A percentile compares a stretch with the other conserved stretches of the same genome.
These are phyloP conservation scores for Colossoma macropomum DNA, from an alignment of 2,113 vertebrate species.

Conservation along the genomic window DNA sequence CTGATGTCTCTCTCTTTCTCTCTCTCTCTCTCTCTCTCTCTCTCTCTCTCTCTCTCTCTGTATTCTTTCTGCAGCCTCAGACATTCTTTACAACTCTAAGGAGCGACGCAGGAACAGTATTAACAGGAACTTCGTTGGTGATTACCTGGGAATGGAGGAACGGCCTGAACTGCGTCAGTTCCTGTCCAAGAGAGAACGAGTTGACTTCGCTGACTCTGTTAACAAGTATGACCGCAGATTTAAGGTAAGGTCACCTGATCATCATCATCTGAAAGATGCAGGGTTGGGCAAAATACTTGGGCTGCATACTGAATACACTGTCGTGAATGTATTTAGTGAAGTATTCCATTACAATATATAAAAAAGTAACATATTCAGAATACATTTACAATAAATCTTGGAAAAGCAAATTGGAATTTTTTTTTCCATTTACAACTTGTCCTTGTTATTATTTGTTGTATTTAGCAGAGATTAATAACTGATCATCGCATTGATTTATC, in stretches of 20 bases:
- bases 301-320: too few relatives aligned
- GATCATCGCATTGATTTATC: too few relatives aligned
- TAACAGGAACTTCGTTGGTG: slow-evolving; percentile 96
- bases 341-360: too few relatives aligned
- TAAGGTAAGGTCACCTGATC: slow-evolving; percentile 79
- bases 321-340: too few relatives aligned
- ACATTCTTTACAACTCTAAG: slow-evolving; percentile 94
- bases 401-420: too few relatives aligned
- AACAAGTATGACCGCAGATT: slow-evolving; percentile 96
- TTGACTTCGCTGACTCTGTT: slow-evolving; percentile 92
- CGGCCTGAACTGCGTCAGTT: slow-evolving; percentile 92
- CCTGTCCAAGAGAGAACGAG: slow-evolving; percentile 87
- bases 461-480: too few relatives aligned
- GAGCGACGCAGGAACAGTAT: slow-evolving; percentile 94
- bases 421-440: too few relatives aligned
- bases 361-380: too few relatives aligned
- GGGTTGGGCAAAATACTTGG: too few relatives aligned
- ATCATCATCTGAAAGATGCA: neutral
- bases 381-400: too few relatives aligned
- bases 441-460: too few relatives aligned
- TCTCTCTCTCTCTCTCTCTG: slow-evolving; percentile 9
- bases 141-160: slow-evolving; percentile 97
- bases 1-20: too few relatives aligned
- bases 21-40: neutral
- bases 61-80: slow-evolving; percentile 80